phyloP scores from a whole-genome alignment of 2,888 invertebrate species.

The Galerucella nymphaeae region DNA sequence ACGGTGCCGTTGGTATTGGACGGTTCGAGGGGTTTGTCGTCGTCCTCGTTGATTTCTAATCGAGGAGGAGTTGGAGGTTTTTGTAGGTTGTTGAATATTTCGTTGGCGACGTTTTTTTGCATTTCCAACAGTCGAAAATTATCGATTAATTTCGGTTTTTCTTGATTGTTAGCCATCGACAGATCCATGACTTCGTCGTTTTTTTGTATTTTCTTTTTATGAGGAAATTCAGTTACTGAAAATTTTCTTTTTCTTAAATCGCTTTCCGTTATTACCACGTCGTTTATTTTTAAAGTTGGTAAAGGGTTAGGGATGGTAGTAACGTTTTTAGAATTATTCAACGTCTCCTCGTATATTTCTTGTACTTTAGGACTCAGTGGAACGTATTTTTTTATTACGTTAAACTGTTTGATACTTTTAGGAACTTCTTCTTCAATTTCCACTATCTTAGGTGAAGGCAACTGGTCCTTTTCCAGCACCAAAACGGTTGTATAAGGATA shows the following conservation, averaged over 20 bases:
- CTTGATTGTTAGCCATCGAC: constrained; percentile 49
- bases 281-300: constrained; percentile 55
- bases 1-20: constrained; percentile 38
- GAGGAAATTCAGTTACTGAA: constrained; percentile 35
- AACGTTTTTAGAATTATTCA: constrained; percentile 32
- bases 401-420: constrained; percentile 64
- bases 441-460: constrained; percentile 22
- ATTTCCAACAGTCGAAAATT: constrained; percentile 19
- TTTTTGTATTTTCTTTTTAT: constrained; percentile 53
- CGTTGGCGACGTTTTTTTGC: constrained; percentile 37
- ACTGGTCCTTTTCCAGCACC: constrained; percentile 27
- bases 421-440: constrained; percentile 42
- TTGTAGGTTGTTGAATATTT: constrained; percentile 35
- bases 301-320: constrained; percentile 28
- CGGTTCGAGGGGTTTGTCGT: constrained; percentile 26
- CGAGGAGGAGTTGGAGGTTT: constrained; percentile 25
- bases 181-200: constrained; percentile 63
- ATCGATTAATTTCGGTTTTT: constrained; percentile 25
- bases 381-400: constrained; percentile 58
- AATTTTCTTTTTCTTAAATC: constrained; percentile 45
- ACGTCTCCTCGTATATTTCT: constrained; percentile 24
- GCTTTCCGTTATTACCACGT: constrained; percentile 48
- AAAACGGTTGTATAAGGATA: constrained; percentile 70
- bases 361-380: constrained; percentile 34
- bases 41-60: constrained; percentile 34